phyloP scores from a whole-genome alignment of 2,888 invertebrate genomes.

The Podabrus alpinus region DNA sequence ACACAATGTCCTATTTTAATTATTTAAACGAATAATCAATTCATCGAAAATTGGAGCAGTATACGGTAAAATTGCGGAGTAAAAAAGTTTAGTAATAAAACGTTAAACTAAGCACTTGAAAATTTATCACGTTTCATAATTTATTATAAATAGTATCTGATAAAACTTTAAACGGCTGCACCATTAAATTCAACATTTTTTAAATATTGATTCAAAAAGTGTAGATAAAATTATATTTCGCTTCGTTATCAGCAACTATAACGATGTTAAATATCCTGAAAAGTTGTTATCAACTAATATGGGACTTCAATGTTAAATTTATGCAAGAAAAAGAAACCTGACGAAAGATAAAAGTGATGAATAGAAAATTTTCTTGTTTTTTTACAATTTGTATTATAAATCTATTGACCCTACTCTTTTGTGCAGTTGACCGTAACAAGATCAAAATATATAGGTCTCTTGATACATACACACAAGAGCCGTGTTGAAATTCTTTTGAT shows the following conservation, averaged over 20 bases:
- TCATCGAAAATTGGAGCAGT: neutral
- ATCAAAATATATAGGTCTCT: conserved; percentile 21
- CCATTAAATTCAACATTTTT: neutral
- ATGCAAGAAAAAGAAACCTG: neutral
- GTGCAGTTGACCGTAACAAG: conserved; percentile 15
- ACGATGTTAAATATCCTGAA: neutral
- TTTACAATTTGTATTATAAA: conserved; percentile 16
- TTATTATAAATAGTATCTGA: neutral
- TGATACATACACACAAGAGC: conserved; percentile 7
- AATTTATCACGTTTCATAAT: neutral
- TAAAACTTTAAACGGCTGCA: neutral
- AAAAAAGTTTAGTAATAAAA: neutral
- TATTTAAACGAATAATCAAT: neutral
- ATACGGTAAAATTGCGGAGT: neutral
- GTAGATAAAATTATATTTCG: neutral
- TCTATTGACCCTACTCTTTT: conserved; percentile 12
- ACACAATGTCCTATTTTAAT: neutral
- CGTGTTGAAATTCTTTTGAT: conserved; percentile 19
- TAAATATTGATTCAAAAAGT: neutral
- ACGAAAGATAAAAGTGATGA: neutral
- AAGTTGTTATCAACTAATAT: neutral
- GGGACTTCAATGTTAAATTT: neutral
- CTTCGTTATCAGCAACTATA: neutral
- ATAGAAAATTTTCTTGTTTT: conserved; percentile 8
- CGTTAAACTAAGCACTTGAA: neutral